Base-by-base conservation (phyloP, 2,797 vertebrate species). In the Myoxocephalus aenaeus region DNA sequence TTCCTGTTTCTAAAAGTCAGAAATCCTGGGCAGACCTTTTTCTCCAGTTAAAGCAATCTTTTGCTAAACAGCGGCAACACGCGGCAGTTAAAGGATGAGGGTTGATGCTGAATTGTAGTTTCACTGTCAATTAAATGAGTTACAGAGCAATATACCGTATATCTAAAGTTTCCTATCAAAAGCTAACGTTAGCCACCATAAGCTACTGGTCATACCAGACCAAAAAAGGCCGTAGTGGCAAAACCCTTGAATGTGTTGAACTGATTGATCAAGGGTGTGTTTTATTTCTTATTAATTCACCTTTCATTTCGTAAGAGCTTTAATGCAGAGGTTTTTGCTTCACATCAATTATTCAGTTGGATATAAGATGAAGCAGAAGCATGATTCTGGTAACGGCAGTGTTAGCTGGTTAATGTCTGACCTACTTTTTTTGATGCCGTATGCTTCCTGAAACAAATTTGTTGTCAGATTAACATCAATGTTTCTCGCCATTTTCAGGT, bases 381-480 rank as follows among this genome's bases (percentile, higher is more conserved):
- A 62, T 36, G 54, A 79, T 38, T 76, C 46, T 85, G 66, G 76
- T 77, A 36, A 53, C 63, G 68, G 70, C 79, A 12, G 87, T 95
- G 94, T 96, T 95, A 94, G 95, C 95, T 83, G 82, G 86, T 82
- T 83, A 79, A 87, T 85, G 70, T 80, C 75, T 97, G 97, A 97
- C 96, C 96, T 97, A 97, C 90, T 97, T 97, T 94, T 65, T 92
- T 90, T 94, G 32, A 82, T 77, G 93, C 96, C 96, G 96, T 96
- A 95, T 97, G 96, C 93, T 95, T 97, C 94, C 94, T 96, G 94
- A 94, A 96, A 96, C 78, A 65, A 94, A 95, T 95, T 96, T 95
- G 92, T 93, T 85, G 79, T 78, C 81, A 90, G 89, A 89, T 93
- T 88, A 92, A 83, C 73, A 18, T 29, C 81, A 75, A 65, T 53